These are phyloP conservation scores for Apotomis turbidana DNA, from an alignment of 2,888 invertebrate species.

Conservation along the genomic window DNA sequence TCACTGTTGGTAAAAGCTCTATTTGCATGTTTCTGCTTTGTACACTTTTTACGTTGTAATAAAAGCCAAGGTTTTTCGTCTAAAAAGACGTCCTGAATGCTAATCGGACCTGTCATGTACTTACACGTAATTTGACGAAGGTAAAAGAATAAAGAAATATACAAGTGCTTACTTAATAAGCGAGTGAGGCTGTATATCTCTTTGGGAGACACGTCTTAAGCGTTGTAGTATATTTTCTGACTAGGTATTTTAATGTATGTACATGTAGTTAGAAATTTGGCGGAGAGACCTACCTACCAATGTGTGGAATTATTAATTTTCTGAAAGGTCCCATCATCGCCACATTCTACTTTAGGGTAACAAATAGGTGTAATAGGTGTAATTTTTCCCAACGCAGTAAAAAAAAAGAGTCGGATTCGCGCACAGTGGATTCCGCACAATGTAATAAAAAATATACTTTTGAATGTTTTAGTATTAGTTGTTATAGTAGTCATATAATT, in stretches of 20 bases:
- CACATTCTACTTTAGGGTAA: too few species aligned
- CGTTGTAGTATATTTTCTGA: neutral
- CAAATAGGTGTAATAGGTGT: too few species aligned
- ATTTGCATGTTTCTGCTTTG: conserved; percentile 40
- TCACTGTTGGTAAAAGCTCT: conserved; percentile 39
- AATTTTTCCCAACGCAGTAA: too few species aligned
- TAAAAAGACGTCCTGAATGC: conserved; percentile 29
- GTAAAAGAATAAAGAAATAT: neutral
- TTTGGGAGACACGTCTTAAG: neutral
- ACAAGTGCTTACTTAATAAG: neutral
- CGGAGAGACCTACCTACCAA: too few species aligned
- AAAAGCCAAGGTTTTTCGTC: conserved; percentile 31
- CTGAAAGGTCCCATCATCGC: too few species aligned
- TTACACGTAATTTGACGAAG: conserved; percentile 13
- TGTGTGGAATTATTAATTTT: too few species aligned
- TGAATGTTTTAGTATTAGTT: too few species aligned
- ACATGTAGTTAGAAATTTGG: too few species aligned
- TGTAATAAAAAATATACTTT: too few species aligned
- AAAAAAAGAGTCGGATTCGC: too few species aligned
- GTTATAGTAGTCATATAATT: too few species aligned
- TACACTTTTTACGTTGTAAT: conserved; percentile 36
- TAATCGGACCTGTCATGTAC: conserved; percentile 27
- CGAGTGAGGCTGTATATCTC: neutral
- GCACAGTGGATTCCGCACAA: too few species aligned
- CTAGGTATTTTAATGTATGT: neutral